Conservation (phyloP, 2,113 vertebrate species). For the Glareola pratincola region DNA sequence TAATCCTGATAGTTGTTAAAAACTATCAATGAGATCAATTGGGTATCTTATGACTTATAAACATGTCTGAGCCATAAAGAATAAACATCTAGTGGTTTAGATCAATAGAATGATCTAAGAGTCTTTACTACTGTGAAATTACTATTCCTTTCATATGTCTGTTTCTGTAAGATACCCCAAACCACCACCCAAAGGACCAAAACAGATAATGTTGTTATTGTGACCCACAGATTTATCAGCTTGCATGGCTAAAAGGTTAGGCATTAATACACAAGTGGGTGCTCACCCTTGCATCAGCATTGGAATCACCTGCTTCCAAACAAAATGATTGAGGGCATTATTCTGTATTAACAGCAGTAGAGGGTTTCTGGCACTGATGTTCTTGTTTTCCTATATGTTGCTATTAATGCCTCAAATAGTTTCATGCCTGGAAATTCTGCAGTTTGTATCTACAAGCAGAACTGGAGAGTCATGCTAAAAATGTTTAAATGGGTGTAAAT, state of each 20-base stretch:
- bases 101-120: background rate
- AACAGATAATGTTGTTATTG: background rate
- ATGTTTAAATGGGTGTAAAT: background rate
- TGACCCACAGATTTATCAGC: background rate
- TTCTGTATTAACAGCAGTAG: background rate
- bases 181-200: background rate
- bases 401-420: background rate
- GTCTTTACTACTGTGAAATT: background rate
- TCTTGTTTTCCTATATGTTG: background rate
- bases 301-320: background rate
- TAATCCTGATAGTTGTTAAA: conserved; percentile 51
- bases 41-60: conserved; percentile 2
- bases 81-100: background rate
- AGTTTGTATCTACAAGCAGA: background rate
- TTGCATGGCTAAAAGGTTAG: background rate
- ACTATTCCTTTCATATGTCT: background rate
- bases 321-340: background rate
- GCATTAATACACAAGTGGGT: background rate
- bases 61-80: background rate
- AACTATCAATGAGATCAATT: conserved; percentile 22
- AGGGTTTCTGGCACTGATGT: background rate
- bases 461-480: background rate
- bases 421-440: background rate
- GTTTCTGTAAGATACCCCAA: background rate
- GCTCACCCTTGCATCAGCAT: background rate